Evolutionary conservation across 1,140 invertebrate genomes (phyloP), one percentile per base, ranked within the genome.

Genomic region (Heliconius congener): DNA sequence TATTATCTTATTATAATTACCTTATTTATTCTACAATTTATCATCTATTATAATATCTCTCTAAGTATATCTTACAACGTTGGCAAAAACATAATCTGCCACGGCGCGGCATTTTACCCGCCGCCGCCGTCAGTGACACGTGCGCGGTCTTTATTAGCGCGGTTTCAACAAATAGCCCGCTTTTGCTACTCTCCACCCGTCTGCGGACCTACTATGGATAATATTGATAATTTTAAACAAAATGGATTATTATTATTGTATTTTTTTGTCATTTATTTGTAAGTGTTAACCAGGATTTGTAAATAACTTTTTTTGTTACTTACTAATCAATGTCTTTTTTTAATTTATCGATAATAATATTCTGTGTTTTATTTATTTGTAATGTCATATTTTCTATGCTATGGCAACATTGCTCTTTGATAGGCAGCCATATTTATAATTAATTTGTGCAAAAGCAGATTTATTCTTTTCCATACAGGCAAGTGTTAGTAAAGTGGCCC

Each of bases 141-240:
- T 84, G 85, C 84, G 87, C 83, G 83, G 83, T 87, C 85, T 89
- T 90, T 89, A 90, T 90, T 89, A 90, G 84, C 80, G 82, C 84
- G 82, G 83, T 83, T 83, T 82, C 84, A 84, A 88, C 88, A 89
- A 90, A 90, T 89, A 87, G 79, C 81, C 78, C 72, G 83, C 78
- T 82, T 81, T 72, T 83, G 77, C 76, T 81, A 75, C 75, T 78
- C 76, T 66, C 77, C 78, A 70, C 78, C 81, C 79, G 81, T 80
- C 81, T 82, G 73, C 50, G 27, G 55, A 34, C 16, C 30, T 74
- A 82, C 52, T 55, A 80, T 11, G 39, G 55, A 30, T 30, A 18
- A 13, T 5, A 66, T 66, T 66, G 60, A 30, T 66, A 66, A 66
- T 27, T 66, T 66, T 23, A 30, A 30, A 0, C 4, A 27, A 66